These are phyloP conservation scores for Zosterops pallidus DNA, from an alignment of 2,113 vertebrate species.

Conservation along the genomic window DNA sequence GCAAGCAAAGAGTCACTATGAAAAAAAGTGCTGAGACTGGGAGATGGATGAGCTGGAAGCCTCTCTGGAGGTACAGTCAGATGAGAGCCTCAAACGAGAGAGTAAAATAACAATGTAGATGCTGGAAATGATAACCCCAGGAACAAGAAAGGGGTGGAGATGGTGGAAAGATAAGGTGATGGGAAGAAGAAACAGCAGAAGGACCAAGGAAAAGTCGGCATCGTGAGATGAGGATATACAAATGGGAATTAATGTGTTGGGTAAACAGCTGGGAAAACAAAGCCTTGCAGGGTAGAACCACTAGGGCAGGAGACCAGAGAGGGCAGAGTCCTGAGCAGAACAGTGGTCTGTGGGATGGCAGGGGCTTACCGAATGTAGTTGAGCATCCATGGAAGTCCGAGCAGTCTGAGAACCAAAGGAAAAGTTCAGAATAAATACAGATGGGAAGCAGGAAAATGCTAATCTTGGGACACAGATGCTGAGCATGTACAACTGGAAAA, in stretches of 20 bases:
- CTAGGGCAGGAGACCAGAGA: neutral
- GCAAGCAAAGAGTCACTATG: rapidly evolving
- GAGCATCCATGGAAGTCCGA: slow-evolving; percentile 18
- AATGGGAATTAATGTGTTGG: neutral
- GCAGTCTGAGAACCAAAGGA: slow-evolving; percentile 32
- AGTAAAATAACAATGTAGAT: neutral
- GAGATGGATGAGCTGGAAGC: neutral
- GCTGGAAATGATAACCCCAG: neutral
- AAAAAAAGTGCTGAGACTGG: neutral
- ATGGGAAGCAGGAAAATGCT: neutral
- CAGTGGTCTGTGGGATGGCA: neutral
- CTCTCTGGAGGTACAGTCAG: neutral
- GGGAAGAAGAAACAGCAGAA: neutral
- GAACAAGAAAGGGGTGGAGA: neutral
- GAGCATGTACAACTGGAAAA: neutral
- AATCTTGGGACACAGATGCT: neutral
- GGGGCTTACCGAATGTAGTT: neutral
- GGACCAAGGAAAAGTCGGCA: neutral
- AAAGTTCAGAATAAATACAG: slow-evolving; percentile 34
- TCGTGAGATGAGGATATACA: neutral
- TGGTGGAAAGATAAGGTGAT: neutral
- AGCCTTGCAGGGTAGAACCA: neutral
- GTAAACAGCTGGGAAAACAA: neutral
- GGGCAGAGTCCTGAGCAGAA: neutral
- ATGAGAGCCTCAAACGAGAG: neutral